phyloP scores from a whole-genome alignment of 2,888 invertebrate genomes.

The Cerceris rybyensis region DNA sequence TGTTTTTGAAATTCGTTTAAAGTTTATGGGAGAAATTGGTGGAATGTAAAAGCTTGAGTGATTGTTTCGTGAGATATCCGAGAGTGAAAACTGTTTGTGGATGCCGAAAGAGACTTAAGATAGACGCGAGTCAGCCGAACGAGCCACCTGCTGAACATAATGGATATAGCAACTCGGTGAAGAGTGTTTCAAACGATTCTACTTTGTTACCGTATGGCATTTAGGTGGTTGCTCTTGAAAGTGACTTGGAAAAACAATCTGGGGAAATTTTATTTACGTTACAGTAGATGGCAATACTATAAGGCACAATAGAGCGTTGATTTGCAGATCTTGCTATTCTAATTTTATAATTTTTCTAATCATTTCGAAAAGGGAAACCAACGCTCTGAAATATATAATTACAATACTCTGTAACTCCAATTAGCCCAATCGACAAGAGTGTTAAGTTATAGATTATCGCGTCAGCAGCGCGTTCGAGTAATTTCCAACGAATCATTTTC shows the following conservation, averaged over 20 bases:
- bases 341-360: too few species aligned
- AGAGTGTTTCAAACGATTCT: conserved; percentile 7
- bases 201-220: conserved; percentile 9
- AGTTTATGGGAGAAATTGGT: too few species aligned
- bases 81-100: neutral
- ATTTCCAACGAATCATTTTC: neutral
- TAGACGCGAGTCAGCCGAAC: conserved; percentile 69
- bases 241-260: neutral
- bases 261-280: too few species aligned
- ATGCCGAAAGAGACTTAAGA: conserved; percentile 53
- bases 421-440: too few species aligned
- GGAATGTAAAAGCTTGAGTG: conserved; percentile 2
- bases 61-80: neutral
- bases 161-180: conserved; percentile 5
- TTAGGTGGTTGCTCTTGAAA: neutral
- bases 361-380: too few species aligned
- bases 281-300: too few species aligned
- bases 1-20: too few species aligned
- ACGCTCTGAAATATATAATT: too few species aligned
- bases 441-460: too few species aligned
- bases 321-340: too few species aligned
- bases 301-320: too few species aligned
- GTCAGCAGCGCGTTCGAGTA: neutral
- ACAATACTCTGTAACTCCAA: too few species aligned
- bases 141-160: conserved; percentile 74